These are phyloP conservation scores for Pogonognathellus flavescens DNA, from an alignment of 1,140 invertebrate genomes.

Conservation along the genomic window DNA sequence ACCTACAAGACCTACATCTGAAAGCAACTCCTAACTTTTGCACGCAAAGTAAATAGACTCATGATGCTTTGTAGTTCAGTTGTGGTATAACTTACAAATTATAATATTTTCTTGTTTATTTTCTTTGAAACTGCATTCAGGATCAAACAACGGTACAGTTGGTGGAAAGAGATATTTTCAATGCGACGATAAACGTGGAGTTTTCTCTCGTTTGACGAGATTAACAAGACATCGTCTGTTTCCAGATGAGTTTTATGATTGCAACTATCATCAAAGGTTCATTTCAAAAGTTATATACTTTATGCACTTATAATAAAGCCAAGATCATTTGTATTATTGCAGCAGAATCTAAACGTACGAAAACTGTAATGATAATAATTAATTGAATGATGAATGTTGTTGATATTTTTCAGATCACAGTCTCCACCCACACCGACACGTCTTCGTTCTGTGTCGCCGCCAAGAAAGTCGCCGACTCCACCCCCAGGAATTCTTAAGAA, in stretches of 20 bases:
- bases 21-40: too few species aligned
- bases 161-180: slow-evolving; percentile 77
- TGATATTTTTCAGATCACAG: slow-evolving; percentile 15
- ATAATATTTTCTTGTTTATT: not conserved
- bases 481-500: slow-evolving; percentile 14
- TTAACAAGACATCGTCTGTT: slow-evolving; percentile 80
- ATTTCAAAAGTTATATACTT: too few species aligned
- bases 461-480: slow-evolving; percentile 14
- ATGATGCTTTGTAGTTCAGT: too few species aligned
- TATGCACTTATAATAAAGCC: too few species aligned
- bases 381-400: not conserved
- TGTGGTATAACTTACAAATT: too few species aligned
- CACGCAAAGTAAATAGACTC: too few species aligned
- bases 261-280: not conserved
- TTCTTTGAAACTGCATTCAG: slow-evolving; percentile 61
- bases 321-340: too few species aligned
- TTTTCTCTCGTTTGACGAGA: slow-evolving; percentile 92
- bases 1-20: too few species aligned
- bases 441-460: slow-evolving; percentile 13
- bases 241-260: slow-evolving; percentile 18
- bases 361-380: not conserved
- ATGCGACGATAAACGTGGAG: slow-evolving; percentile 91
- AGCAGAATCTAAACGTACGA: too few species aligned
- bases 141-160: slow-evolving; percentile 73
- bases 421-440: slow-evolving; percentile 12